A percentile compares a stretch with the other conserved stretches of the same genome.
These are phyloP conservation scores for Tapirus indicus DNA, from an alignment of 2,797 vertebrate genomes.

Conservation along the genomic window DNA sequence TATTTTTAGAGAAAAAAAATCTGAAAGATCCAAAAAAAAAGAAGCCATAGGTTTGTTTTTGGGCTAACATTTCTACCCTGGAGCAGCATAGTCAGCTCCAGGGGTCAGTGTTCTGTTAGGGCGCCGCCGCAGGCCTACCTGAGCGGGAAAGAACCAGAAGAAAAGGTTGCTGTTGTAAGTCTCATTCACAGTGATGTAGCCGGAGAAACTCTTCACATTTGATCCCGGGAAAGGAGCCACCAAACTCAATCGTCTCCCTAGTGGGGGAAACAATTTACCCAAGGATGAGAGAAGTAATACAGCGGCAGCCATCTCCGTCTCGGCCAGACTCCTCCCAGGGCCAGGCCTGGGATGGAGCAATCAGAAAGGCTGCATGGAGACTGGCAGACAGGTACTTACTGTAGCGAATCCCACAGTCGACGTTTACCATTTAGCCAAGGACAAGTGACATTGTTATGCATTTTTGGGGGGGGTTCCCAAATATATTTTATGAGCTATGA, in stretches of 20 bases:
- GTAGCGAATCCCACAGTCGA: rapidly evolving
- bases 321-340: neutral
- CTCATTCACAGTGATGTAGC: constrained; percentile 93
- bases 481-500: neutral
- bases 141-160: constrained; percentile 94
- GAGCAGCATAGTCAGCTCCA: rapidly evolving
- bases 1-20: constrained; percentile 50
- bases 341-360: neutral
- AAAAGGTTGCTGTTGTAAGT: constrained; percentile 94
- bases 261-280: constrained; percentile 56
- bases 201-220: constrained; percentile 90
- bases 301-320: neutral
- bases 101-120: rapidly evolving
- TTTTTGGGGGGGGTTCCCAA: too few relatives aligned
- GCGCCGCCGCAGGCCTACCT: constrained; percentile 69
- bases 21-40: neutral
- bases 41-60: too few relatives aligned
- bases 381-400: too few relatives aligned
- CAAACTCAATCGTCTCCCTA: constrained; percentile 91
- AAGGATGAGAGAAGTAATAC: neutral
- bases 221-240: constrained; percentile 89
- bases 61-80: neutral
- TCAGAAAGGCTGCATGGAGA: too few relatives aligned
- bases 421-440: neutral
- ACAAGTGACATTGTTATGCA: neutral